Evolutionary conservation across 1,140 invertebrate species (phyloP).

Genomic region (Bombyx mandarina): DNA sequence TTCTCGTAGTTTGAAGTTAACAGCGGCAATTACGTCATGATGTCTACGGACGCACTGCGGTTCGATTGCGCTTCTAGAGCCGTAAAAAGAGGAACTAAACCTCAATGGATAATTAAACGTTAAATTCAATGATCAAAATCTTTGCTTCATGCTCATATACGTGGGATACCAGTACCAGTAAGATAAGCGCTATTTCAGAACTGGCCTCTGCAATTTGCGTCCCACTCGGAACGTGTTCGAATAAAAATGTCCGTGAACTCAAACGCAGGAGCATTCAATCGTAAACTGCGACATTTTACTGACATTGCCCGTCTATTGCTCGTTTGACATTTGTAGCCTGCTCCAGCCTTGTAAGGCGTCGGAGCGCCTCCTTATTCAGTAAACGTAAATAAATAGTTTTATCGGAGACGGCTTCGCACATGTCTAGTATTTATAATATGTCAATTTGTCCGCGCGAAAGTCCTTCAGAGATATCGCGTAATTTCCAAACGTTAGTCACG

Average conservation of each 20-base stretch:
- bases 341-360: constrained; percentile 30
- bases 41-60: too few species aligned
- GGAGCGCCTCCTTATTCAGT: constrained; percentile 7
- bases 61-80: too few species aligned
- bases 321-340: constrained; percentile 41
- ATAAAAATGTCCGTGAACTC: constrained; percentile 39
- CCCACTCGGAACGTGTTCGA: constrained; percentile 22
- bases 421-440: background rate
- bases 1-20: too few species aligned
- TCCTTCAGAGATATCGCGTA: constrained; percentile 1
- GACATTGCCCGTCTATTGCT: constrained; percentile 46
- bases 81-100: too few species aligned
- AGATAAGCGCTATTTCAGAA: constrained; percentile 15
- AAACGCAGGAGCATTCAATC: constrained; percentile 39
- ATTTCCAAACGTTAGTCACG: constrained; percentile 13
- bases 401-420: constrained; percentile 6
- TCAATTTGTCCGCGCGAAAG: background rate
- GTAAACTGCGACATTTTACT: constrained; percentile 61
- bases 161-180: background rate
- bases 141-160: too few species aligned
- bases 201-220: constrained; percentile 11
- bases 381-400: constrained; percentile 28
- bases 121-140: too few species aligned
- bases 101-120: too few species aligned
- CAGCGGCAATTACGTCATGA: too few species aligned